Evolutionary conservation across 2,888 invertebrate species (phyloP).

Genomic region (Xestia sexstrigata): DNA sequence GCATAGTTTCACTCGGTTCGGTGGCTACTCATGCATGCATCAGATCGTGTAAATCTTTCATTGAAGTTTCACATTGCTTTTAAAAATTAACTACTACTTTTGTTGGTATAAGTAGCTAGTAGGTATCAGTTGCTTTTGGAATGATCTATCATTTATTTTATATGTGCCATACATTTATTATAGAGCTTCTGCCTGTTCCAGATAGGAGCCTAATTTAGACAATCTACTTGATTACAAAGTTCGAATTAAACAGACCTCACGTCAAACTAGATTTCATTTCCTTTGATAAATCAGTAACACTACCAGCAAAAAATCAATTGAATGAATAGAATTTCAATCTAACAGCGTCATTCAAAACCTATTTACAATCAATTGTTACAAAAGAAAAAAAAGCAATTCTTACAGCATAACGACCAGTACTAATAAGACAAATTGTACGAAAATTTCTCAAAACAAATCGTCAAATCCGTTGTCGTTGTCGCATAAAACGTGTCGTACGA

Average conservation of each 20-base stretch:
- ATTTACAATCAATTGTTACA: conserved; percentile 3
- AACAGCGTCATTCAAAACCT: conserved; percentile 6
- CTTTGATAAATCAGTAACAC: conserved; percentile 1
- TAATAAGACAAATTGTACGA: conserved; percentile 38
- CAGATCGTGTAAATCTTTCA: conserved; percentile 36
- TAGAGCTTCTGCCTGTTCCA: neutral
- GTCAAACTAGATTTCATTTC: conserved; percentile 1
- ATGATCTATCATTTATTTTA: neutral
- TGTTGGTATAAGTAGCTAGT: neutral
- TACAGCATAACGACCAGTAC: conserved; percentile 19
- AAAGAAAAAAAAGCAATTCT: conserved; percentile 13
- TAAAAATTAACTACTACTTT: neutral
- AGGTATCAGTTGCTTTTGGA: no score
- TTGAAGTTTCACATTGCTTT: conserved; percentile 29
- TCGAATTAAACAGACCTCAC: neutral
- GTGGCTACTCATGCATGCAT: conserved; percentile 44
- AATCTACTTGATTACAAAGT: conserved; percentile 11
- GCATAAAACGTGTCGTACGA: conserved; percentile 73
- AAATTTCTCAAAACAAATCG: conserved; percentile 46
- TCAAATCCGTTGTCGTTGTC: conserved; percentile 61
- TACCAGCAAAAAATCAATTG: conserved; percentile 6
- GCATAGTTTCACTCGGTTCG: conserved; percentile 61
- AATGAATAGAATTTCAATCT: conserved; percentile 32
- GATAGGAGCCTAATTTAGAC: neutral
- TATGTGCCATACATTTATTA: neutral